A percentile compares a stretch with the other conserved stretches of the same genome.
phyloP scores from a whole-genome alignment of 2,888 invertebrate genomes.

The Strigamia crassipes region DNA sequence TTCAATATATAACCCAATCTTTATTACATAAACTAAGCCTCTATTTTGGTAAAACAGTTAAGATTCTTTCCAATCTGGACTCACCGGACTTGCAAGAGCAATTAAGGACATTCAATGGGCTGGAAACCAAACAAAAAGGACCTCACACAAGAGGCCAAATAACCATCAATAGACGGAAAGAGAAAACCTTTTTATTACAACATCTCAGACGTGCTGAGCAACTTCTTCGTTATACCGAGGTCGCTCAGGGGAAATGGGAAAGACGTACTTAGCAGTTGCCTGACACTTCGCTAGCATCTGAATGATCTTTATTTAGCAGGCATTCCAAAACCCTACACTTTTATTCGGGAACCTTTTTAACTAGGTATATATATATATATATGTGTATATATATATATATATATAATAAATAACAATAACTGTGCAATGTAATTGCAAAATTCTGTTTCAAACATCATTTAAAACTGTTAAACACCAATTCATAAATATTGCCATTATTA shows the following conservation, averaged over 20 bases:
- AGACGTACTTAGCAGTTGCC: slow-evolving; percentile 21
- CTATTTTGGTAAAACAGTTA: slow-evolving; percentile 16
- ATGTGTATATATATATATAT: no score
- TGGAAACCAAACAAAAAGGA: slow-evolving; percentile 21
- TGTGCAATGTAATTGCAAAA: neutral
- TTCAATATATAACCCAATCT: slow-evolving; percentile 10
- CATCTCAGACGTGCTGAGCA: neutral
- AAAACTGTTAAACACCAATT: neutral
- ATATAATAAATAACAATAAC: neutral
- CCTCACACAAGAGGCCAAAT: slow-evolving; percentile 21
- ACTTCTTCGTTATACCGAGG: neutral
- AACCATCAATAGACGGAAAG: slow-evolving; percentile 21
- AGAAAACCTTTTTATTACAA: neutral
- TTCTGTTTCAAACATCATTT: neutral
- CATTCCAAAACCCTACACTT: slow-evolving; percentile 12
- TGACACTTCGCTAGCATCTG: slow-evolving; percentile 16
- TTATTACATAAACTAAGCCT: slow-evolving; percentile 21
- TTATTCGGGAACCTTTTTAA: neutral
- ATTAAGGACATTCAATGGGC: slow-evolving; percentile 21
- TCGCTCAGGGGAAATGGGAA: slow-evolving; percentile 21
- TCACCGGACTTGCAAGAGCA: slow-evolving; percentile 21
- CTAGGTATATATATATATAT: no score
- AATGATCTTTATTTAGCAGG: slow-evolving; percentile 21
- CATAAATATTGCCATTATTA: neutral
- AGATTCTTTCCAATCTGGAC: slow-evolving; percentile 16